phyloP scores from a whole-genome alignment of 2,888 invertebrate species.

The Syrista parreyssii region DNA sequence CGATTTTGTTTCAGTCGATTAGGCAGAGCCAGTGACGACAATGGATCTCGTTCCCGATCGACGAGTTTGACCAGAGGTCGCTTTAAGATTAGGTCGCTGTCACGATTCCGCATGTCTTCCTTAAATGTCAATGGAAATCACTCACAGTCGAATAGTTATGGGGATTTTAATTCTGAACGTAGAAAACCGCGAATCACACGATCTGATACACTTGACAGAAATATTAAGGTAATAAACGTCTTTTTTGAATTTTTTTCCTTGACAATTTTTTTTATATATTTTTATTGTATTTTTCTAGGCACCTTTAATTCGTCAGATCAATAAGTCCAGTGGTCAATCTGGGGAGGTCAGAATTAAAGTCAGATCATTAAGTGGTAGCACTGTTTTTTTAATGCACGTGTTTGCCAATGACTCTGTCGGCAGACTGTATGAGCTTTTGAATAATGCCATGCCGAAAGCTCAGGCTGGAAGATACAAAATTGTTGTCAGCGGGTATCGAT shows the following conservation, averaged over 20 bases:
- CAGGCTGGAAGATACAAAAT: conserved; percentile 50
- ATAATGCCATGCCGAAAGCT: conserved; percentile 42
- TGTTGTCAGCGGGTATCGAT: conserved; percentile 52
- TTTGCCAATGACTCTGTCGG: conserved; percentile 52
- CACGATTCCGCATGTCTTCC: conserved; percentile 16
- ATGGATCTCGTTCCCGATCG: conserved; percentile 45
- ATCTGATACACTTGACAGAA: conserved; percentile 36
- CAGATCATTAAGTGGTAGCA: conserved; percentile 54
- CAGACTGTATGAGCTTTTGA: conserved; percentile 53
- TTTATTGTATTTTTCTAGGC: conserved; percentile 35
- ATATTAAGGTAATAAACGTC: conserved; percentile 30
- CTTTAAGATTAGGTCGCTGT: conserved; percentile 11
- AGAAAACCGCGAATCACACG: conserved; percentile 32
- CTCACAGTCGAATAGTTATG: conserved; percentile 13
- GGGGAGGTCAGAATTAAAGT: conserved; percentile 52
- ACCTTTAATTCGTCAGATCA: conserved; percentile 51
- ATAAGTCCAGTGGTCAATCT: conserved; percentile 44
- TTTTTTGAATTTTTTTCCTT: background rate
- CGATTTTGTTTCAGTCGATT: background rate
- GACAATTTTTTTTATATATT: background rate
- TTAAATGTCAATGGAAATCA: conserved; percentile 23
- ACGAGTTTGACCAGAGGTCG: conserved; percentile 35
- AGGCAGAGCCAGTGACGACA: background rate
- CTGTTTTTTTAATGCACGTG: conserved; percentile 52
- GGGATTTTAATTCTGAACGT: background rate